Evolutionary conservation across 2,113 vertebrate species (phyloP).

Genomic region (Hydropotes inermis): DNA sequence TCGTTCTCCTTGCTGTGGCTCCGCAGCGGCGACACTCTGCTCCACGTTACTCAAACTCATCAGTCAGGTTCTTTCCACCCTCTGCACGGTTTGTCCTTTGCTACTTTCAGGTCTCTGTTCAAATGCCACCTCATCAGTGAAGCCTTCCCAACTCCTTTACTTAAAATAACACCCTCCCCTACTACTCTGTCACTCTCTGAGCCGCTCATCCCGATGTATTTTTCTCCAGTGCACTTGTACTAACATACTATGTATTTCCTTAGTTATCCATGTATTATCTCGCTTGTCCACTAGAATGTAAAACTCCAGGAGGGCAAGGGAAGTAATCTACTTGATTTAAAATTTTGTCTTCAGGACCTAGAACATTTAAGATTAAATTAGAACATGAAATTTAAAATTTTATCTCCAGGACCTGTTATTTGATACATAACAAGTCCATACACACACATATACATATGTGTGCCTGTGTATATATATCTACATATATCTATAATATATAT

Average conservation of each 20-base stretch:
- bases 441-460: background rate
- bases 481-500: background rate
- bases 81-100: background rate
- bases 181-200: background rate
- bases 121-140: background rate
- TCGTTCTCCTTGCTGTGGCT: rapidly evolving
- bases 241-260: background rate
- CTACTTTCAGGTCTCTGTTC: background rate
- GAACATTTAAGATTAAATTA: background rate
- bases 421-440: background rate
- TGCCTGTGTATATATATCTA: background rate
- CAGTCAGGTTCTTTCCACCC: rapidly evolving
- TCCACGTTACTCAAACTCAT: rapidly evolving
- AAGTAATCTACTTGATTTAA: background rate
- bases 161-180: background rate
- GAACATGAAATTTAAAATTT: background rate
- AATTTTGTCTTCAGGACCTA: background rate
- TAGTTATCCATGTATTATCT: background rate
- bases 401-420: background rate
- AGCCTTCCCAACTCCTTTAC: background rate
- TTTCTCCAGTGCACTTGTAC: background rate
- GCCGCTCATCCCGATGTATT: background rate
- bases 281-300: background rate
- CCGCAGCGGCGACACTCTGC: background rate
- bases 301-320: background rate